These are phyloP conservation scores for Gymnocheta viridis DNA, from an alignment of 2,888 invertebrate genomes.

Conservation along the genomic window DNA sequence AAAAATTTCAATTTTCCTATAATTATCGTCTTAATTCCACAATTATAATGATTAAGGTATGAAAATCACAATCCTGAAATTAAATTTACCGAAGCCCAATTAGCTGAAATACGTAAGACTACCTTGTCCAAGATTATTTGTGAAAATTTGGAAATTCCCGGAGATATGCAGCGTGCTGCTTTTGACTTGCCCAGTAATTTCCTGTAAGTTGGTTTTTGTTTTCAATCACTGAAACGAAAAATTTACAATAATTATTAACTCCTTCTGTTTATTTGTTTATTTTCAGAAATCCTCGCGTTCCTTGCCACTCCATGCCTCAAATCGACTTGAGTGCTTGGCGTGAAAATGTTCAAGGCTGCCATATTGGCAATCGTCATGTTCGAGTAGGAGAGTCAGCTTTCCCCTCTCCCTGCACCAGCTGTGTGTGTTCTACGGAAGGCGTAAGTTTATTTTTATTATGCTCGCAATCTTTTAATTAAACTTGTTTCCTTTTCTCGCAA, in stretches of 20 bases:
- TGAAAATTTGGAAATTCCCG: constrained; percentile 92
- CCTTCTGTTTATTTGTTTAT: background rate
- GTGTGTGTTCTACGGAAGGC: constrained; percentile 92
- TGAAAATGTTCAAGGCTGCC: constrained; percentile 91
- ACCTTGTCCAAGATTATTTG: constrained; percentile 93
- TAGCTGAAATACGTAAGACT: constrained; percentile 93
- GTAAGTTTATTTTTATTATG: constrained; percentile 84
- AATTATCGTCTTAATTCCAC: background rate
- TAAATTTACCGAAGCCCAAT: constrained; percentile 92
- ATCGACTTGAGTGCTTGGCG: constrained; percentile 93
- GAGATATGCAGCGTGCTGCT: constrained; percentile 93
- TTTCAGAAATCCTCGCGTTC: constrained; percentile 90
- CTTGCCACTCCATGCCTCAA: constrained; percentile 90
- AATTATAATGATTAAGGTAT: constrained; percentile 84
- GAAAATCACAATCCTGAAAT: constrained; percentile 91
- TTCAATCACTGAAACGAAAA: background rate
- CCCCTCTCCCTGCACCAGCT: constrained; percentile 95
- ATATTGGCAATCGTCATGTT: constrained; percentile 90
- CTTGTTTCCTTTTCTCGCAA: background rate
- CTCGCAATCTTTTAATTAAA: background rate
- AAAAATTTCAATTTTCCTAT: background rate
- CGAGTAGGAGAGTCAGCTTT: constrained; percentile 92
- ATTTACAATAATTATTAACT: background rate
- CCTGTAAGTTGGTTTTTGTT: constrained; percentile 84
- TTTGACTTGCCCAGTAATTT: constrained; percentile 96